A percentile compares a stretch with the other conserved stretches of the same genome.
phyloP scores from a whole-genome alignment of 2,888 invertebrate species.

The Hydropsyche betteni region DNA sequence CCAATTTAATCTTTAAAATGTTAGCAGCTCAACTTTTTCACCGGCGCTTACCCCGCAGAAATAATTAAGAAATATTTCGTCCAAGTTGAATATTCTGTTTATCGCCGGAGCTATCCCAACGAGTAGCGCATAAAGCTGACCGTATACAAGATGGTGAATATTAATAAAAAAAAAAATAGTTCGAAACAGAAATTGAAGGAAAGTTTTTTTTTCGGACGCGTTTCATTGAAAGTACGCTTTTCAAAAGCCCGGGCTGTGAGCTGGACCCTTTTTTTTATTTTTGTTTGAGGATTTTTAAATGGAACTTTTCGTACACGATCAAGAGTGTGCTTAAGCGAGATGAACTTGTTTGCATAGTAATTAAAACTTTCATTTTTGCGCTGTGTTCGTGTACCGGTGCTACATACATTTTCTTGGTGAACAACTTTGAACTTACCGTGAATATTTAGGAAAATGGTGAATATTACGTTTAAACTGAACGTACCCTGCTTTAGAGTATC shows the following conservation, averaged over 20 bases:
- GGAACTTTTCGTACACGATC: constrained; percentile 16
- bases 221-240: neutral
- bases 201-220: neutral
- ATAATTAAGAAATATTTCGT: constrained; percentile 28
- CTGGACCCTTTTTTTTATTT: neutral
- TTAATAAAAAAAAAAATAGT: no score
- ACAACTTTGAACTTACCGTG: neutral
- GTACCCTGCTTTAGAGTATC: no score
- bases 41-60: constrained; percentile 12
- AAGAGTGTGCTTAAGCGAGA: constrained; percentile 21
- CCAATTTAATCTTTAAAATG: constrained; percentile 44
- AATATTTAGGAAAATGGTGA: neutral
- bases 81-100: constrained; percentile 12
- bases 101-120: neutral
- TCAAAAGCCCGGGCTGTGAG: neutral
- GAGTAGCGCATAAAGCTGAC: neutral
- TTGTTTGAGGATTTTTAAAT: neutral
- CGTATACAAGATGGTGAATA: neutral
- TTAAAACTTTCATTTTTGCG: constrained; percentile 22
- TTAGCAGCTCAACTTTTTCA: constrained; percentile 29
- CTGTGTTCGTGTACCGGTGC: neutral
- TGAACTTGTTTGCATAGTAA: constrained; percentile 33
- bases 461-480: neutral
- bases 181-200: constrained; percentile 7
- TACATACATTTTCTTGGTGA: constrained; percentile 12